Base-by-base conservation (phyloP, 2,113 vertebrate genomes). In the Sprattus sprattus region DNA sequence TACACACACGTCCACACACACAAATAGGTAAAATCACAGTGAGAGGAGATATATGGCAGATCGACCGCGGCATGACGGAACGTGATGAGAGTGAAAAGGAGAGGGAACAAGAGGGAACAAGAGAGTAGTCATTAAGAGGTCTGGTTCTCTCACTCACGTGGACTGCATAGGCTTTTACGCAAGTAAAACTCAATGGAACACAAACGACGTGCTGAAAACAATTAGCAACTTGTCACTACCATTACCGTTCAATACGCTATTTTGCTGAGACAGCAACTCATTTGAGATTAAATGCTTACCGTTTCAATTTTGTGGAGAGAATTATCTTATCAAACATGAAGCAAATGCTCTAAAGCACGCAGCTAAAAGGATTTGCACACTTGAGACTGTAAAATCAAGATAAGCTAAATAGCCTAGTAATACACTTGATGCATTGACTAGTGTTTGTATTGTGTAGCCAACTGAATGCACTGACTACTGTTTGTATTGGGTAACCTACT, bases 351-450 rank as follows among this genome's bases (percentile, higher is more conserved):
- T 71, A 49, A 75, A 45, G 39, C 86, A 90, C 91, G 92, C 92
- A 91, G 88, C 89, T 92, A 91, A 92, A 91, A 91, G 85, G 91
- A 92, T 93, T 90, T 90, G 89, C 89, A 88, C 86, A 91, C 90
- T 88, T 89, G 90, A 88, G 75, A 89, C 85, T 82, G 82, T 87
- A 88, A 89, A 91, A 92, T 85, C 83, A 0, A 64, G 84, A 67
- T 82, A 64, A 1, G 81, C 50, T 11, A 84, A 87, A 84, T 4
- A 88, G 90, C 93, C 85, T 88, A 89, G 91, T 88, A 87, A 86
- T 89, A 85, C 81, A 44, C 6, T 81, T 47, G 0, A 3, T 32
- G 28, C 64, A 71, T 11, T 71, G 64, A 71, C 64, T 71, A 71
- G 64, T 71, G 32, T 28, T 71, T 28, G 64, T 9, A 71, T 71